Conservation (phyloP, 2,888 invertebrate genomes). For the Pimpla rufipes region DNA sequence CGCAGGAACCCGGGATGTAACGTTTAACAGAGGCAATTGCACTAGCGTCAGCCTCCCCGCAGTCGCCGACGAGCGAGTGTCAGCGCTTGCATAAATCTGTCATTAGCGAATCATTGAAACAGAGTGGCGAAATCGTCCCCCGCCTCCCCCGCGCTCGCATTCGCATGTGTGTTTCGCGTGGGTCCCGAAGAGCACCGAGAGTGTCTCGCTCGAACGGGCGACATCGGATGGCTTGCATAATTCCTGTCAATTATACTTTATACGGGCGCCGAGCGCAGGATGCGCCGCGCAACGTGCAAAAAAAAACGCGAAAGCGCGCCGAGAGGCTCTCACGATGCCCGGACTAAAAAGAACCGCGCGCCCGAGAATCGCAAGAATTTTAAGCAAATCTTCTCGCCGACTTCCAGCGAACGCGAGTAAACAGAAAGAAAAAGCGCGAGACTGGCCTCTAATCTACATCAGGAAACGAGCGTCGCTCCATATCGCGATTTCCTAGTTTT, state of each 20-base stretch:
- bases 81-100: constrained; percentile 71
- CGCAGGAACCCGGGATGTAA: constrained; percentile 41
- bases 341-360: not conserved
- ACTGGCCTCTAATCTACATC: not conserved
- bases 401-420: not conserved
- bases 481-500: constrained; percentile 5
- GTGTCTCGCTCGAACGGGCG: constrained; percentile 35
- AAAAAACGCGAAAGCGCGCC: constrained; percentile 2
- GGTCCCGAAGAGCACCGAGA: not conserved
- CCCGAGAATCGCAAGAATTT: not conserved
- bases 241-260: constrained; percentile 73
- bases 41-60: constrained; percentile 27
- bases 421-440: not conserved
- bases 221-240: constrained; percentile 71
- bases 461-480: constrained; percentile 1
- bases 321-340: not conserved
- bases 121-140: constrained; percentile 69
- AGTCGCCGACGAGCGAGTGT: constrained; percentile 32
- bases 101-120: constrained; percentile 75
- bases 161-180: constrained; percentile 17
- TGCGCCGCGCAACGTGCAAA: constrained; percentile 27
- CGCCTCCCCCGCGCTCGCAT: constrained; percentile 35
- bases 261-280: constrained; percentile 63
- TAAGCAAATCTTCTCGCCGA: not conserved
- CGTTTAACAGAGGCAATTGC: constrained; percentile 58